phyloP scores from a whole-genome alignment of 2,113 vertebrate species.

The Paradoxurus hermaphroditus region DNA sequence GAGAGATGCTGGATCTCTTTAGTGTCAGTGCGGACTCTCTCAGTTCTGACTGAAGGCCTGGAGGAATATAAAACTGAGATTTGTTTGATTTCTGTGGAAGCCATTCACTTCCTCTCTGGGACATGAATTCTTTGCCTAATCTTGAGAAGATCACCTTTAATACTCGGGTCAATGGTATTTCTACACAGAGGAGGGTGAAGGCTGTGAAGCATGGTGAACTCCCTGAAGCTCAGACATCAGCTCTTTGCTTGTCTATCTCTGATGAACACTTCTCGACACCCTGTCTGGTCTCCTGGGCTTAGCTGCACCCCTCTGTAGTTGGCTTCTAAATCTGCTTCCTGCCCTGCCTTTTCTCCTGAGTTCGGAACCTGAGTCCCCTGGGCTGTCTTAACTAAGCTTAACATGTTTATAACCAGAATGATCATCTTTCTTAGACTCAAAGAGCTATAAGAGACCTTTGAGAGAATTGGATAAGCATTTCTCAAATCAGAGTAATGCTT shows the following conservation, averaged over 20 bases:
- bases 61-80: not conserved
- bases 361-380: not conserved
- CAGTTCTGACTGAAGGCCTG: not conserved
- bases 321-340: not conserved
- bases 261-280: not conserved
- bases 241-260: not conserved
- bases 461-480: slow-evolving; percentile 25
- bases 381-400: not conserved
- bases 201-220: not conserved
- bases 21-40: not conserved
- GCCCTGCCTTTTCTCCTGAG: not conserved
- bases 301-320: not conserved
- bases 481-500: slow-evolving; percentile 8
- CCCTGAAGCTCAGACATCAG: not conserved
- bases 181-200: not conserved
- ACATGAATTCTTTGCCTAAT: not conserved
- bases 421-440: slow-evolving; percentile 16
- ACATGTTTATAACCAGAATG: not conserved
- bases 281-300: not conserved
- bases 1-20: not conserved
- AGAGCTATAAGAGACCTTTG: not conserved
- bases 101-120: not conserved
- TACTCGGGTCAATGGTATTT: not conserved
- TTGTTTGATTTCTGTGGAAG: not conserved
- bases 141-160: not conserved